Evolutionary conservation across 2,888 invertebrate species (phyloP).

Genomic region (Himalopsyche japonica): DNA sequence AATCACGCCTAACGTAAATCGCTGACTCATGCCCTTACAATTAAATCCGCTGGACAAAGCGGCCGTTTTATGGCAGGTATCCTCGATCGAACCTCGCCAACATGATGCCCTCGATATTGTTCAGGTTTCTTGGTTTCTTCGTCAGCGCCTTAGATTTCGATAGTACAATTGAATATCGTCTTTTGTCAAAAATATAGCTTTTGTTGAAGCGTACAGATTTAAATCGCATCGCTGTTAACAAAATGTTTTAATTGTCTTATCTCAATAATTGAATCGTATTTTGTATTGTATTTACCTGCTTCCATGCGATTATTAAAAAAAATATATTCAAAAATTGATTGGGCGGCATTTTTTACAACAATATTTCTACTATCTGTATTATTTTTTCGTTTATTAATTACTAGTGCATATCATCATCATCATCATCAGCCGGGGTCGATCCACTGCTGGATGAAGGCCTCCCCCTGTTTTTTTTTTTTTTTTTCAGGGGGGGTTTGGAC

Average conservation of each 20-base stretch:
- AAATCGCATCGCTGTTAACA: neutral
- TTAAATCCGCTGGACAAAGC: neutral
- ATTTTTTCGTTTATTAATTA: no score
- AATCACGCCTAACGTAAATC: neutral
- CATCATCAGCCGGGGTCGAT: no score
- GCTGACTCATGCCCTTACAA: neutral
- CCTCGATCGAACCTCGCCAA: neutral
- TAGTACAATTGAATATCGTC: neutral
- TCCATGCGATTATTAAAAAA: neutral
- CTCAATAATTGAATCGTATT: neutral
- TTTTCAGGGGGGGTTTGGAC: no score
- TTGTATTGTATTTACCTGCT: neutral
- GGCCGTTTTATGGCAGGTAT: neutral
- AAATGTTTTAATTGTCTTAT: neutral
- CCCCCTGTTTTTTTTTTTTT: no score
- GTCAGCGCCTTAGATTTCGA: neutral
- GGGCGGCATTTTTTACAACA: neutral
- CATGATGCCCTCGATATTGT: neutral
- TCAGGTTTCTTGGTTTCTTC: neutral
- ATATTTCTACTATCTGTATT: neutral
- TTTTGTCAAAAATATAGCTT: neutral
- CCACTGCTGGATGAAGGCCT: no score
- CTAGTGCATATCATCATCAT: no score
- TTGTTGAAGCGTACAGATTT: neutral
- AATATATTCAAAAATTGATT: neutral